Evolutionary conservation across 2,888 invertebrate species (phyloP).

Genomic region (Drosophila paramelanica): DNA sequence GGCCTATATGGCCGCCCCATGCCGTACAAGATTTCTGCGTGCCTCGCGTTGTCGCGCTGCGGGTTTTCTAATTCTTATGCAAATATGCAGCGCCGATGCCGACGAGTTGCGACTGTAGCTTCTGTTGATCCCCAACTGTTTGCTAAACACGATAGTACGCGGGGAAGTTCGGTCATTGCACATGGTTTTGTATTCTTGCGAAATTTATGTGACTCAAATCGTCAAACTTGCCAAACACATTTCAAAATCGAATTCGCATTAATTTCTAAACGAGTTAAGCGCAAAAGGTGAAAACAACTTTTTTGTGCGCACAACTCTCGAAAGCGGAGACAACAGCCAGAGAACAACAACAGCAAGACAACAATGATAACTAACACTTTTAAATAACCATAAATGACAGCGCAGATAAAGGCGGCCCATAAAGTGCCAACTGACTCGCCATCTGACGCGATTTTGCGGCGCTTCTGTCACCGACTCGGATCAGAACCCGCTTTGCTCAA

Average conservation of each 20-base stretch:
- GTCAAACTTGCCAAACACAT: constrained; percentile 43
- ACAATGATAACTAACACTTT: constrained; percentile 64
- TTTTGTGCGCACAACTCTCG: constrained; percentile 28
- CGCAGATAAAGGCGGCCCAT: constrained; percentile 57
- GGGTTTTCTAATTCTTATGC: constrained; percentile 78
- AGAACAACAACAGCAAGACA: constrained; percentile 38
- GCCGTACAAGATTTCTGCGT: constrained; percentile 64
- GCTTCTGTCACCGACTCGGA: constrained; percentile 45
- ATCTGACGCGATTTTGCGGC: constrained; percentile 43
- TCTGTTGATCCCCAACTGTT: constrained; percentile 64
- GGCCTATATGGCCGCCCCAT: constrained; percentile 71
- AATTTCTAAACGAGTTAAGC: constrained; percentile 66
- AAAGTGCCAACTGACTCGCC: constrained; percentile 53
- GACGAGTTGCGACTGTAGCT: constrained; percentile 41
- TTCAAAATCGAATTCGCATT: constrained; percentile 73
- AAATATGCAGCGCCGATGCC: constrained; percentile 63
- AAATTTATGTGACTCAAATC: constrained; percentile 67
- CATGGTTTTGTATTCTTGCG: constrained; percentile 51
- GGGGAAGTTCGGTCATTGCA: constrained; percentile 13
- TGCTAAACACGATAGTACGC: constrained; percentile 43
- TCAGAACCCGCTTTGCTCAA: constrained; percentile 36
- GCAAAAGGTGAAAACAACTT: constrained; percentile 58
- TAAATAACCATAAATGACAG: constrained; percentile 60
- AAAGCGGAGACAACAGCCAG: constrained; percentile 29
- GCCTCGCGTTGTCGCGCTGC: constrained; percentile 55